Evolutionary conservation across 1,140 invertebrate genomes (phyloP).

Genomic region (Sitobion miscanthi): DNA sequence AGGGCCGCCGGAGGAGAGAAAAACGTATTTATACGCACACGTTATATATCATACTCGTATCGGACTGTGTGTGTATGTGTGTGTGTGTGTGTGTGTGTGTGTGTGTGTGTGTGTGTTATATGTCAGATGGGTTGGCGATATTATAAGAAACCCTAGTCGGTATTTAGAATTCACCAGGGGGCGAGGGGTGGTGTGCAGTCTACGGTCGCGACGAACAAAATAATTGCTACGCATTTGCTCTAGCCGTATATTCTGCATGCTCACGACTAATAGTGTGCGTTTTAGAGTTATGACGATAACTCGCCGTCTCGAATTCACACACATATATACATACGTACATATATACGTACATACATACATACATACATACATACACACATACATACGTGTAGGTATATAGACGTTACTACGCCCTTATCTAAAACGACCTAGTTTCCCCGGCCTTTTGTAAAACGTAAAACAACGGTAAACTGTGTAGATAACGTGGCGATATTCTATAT

Average conservation of each 20-base stretch:
- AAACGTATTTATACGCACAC: background rate
- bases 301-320: background rate
- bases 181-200: background rate
- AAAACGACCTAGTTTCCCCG: background rate
- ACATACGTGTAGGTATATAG: background rate
- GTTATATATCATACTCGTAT: background rate
- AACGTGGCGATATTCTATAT: background rate
- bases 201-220: background rate
- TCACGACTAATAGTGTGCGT: background rate
- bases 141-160: background rate
- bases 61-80: too few species aligned
- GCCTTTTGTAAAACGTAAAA: background rate
- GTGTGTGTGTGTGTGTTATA: background rate
- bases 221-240: background rate
- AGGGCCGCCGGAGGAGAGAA: background rate
- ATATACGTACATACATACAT: background rate
- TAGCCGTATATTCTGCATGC: background rate
- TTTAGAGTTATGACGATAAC: constrained; percentile 25
- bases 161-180: background rate
- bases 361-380: background rate
- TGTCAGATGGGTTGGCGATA: too few species aligned
- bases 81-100: background rate
- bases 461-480: constrained; percentile 21
- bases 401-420: background rate
- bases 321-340: too few species aligned